Evolutionary conservation across 1,140 invertebrate genomes (phyloP).

Genomic region (Apocrypta bakeri): DNA sequence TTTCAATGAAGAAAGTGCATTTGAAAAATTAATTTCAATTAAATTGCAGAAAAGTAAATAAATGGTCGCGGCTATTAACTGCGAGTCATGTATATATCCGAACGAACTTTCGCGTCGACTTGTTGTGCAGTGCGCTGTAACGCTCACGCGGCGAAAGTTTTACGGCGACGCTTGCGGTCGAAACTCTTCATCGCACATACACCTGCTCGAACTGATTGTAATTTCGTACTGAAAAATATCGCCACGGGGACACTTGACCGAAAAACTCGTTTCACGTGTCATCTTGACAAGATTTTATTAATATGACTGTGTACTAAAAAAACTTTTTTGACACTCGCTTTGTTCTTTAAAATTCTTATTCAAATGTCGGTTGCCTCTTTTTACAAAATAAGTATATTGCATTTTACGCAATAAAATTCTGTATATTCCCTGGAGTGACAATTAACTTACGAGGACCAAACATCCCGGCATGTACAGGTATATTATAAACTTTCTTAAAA

Average conservation of each 20-base stretch:
- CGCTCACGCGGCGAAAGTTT: slow-evolving; percentile 51
- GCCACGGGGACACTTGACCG: slow-evolving; percentile 53
- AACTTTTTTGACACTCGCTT: slow-evolving; percentile 3
- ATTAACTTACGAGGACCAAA: too few species aligned
- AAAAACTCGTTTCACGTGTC: slow-evolving; percentile 50
- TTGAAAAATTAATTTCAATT: slow-evolving; percentile 43
- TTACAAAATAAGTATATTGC: too few species aligned
- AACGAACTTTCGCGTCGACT: slow-evolving; percentile 7
- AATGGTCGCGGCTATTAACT: slow-evolving; percentile 14
- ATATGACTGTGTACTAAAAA: slow-evolving; percentile 35
- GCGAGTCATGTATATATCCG: slow-evolving; percentile 16
- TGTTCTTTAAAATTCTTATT: not conserved
- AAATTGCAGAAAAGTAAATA: slow-evolving; percentile 16
- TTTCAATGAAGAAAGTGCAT: slow-evolving; percentile 22
- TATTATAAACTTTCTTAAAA: too few species aligned
- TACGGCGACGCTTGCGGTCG: slow-evolving; percentile 39
- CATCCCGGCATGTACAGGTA: too few species aligned
- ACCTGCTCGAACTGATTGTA: slow-evolving; percentile 58
- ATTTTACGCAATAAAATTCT: too few species aligned
- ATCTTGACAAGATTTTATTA: slow-evolving; percentile 55
- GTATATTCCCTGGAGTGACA: too few species aligned
- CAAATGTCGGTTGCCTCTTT: too few species aligned
- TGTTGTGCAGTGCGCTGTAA: slow-evolving; percentile 22
- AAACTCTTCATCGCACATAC: slow-evolving; percentile 28
- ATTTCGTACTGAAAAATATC: slow-evolving; percentile 55